phyloP scores from a whole-genome alignment of 2,888 invertebrate species.

The Troides aeacus region DNA sequence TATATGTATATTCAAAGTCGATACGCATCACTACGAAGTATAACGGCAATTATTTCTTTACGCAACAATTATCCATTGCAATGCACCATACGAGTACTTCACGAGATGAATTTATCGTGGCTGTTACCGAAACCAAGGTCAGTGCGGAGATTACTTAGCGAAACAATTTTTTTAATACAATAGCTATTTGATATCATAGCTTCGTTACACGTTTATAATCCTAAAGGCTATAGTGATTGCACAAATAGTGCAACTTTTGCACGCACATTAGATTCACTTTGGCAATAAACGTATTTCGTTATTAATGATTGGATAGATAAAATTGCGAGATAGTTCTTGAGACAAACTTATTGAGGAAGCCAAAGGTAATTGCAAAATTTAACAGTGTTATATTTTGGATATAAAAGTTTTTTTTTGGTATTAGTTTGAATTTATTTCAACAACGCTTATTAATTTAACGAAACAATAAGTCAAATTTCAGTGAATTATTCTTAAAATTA shows the following conservation, averaged over 20 bases:
- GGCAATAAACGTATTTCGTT: slow-evolving; percentile 17
- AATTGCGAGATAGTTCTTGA: background rate
- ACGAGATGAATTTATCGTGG: slow-evolving; percentile 11
- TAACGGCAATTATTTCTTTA: slow-evolving; percentile 35
- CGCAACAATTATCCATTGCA: slow-evolving; percentile 30
- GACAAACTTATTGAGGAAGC: too few species aligned
- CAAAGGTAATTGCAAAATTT: too few species aligned
- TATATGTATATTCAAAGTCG: slow-evolving; percentile 31
- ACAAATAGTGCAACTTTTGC: slow-evolving; percentile 15
- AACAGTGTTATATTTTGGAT: too few species aligned
- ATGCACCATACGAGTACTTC: slow-evolving; percentile 10
- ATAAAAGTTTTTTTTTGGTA: too few species aligned
- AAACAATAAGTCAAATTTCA: too few species aligned
- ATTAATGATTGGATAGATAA: slow-evolving; percentile 5
- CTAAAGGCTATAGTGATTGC: slow-evolving; percentile 11
- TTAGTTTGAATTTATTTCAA: too few species aligned
- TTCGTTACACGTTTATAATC: slow-evolving; percentile 4
- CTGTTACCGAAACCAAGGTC: slow-evolving; percentile 21
- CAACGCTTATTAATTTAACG: too few species aligned
- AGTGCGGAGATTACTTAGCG: background rate
- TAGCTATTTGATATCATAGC: slow-evolving; percentile 7
- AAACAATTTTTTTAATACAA: slow-evolving; percentile 14
- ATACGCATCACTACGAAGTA: slow-evolving; percentile 32
- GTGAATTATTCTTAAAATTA: too few species aligned
- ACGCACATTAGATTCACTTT: slow-evolving; percentile 8